phyloP scores from a whole-genome alignment of 2,113 vertebrate genomes.

The Pteronura brasiliensis region DNA sequence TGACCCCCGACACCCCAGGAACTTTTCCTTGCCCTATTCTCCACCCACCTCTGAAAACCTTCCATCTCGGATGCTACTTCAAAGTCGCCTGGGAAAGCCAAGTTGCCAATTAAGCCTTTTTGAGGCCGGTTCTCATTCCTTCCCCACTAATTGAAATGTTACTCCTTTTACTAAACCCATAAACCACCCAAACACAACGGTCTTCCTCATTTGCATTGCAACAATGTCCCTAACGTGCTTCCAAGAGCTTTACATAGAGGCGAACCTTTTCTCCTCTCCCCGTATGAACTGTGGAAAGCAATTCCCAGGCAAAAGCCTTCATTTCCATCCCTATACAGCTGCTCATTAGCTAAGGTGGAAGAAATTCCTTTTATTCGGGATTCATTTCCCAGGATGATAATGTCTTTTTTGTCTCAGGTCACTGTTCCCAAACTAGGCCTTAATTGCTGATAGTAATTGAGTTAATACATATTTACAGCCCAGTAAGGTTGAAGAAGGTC shows the following conservation, averaged over 20 bases:
- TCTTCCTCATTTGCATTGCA: constrained; percentile 80
- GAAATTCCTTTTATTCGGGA: constrained; percentile 88
- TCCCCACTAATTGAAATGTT: constrained; percentile 81
- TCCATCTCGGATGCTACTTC: constrained; percentile 52
- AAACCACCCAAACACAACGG: constrained; percentile 76
- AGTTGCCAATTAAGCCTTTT: constrained; percentile 78
- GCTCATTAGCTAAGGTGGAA: constrained; percentile 93
- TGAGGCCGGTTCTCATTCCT: constrained; percentile 82
- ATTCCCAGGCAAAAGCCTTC: constrained; percentile 74
- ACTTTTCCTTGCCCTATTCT: neutral
- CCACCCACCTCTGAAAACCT: constrained; percentile 51
- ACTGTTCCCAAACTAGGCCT: constrained; percentile 89
- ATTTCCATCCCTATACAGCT: constrained; percentile 89
- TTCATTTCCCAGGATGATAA: constrained; percentile 87
- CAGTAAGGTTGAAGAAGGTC: constrained; percentile 89
- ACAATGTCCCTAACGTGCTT: constrained; percentile 80
- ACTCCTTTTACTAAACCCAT: constrained; percentile 81
- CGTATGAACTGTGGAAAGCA: constrained; percentile 76
- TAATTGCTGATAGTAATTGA: constrained; percentile 91
- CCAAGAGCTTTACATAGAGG: constrained; percentile 68
- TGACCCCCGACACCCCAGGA: neutral
- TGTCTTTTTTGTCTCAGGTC: constrained; percentile 88
- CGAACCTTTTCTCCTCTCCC: constrained; percentile 82
- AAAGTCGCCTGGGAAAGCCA: constrained; percentile 81
- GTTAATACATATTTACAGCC: constrained; percentile 97